A percentile compares a stretch with the other conserved stretches of the same genome.
phyloP scores from a whole-genome alignment of 2,797 vertebrate species.

The Limnodromus scolopaceus region DNA sequence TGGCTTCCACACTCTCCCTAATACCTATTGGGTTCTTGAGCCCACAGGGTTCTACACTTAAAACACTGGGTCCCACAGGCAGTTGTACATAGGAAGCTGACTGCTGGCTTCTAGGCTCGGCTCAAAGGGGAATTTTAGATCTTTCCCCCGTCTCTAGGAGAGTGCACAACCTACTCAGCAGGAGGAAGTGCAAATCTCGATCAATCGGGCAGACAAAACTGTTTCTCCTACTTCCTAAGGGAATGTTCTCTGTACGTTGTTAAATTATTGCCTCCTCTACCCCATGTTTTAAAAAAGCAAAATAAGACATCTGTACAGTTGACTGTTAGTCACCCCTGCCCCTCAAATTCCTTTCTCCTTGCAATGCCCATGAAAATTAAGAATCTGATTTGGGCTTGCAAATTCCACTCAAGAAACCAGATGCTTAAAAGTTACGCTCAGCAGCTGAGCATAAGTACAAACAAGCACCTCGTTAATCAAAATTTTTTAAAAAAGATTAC shows the following conservation, averaged over 20 bases:
- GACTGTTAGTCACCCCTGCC: neutral
- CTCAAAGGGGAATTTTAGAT: neutral
- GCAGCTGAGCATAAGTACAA: neutral
- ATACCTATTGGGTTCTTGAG: neutral
- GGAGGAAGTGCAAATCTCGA: neutral
- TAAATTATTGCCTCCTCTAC: neutral
- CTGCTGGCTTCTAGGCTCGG: neutral
- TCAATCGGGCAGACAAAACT: neutral
- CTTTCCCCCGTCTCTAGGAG: neutral
- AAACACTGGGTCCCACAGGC: neutral
- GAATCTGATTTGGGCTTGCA: neutral
- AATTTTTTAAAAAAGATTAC: neutral
- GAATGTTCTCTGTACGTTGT: neutral
- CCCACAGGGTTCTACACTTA: neutral
- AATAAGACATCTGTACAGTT: neutral
- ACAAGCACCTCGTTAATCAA: neutral
- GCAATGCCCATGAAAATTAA: neutral
- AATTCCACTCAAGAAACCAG: neutral
- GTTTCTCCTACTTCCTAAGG: neutral
- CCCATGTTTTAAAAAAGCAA: neutral
- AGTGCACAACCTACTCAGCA: too few species aligned
- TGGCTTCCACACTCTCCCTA: neutral
- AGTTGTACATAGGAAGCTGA: rapidly evolving
- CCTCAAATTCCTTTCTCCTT: neutral
- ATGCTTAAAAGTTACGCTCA: neutral